Evolutionary conservation across 2,113 vertebrate genomes (phyloP).

Genomic region (Lanius ludovicianus): DNA sequence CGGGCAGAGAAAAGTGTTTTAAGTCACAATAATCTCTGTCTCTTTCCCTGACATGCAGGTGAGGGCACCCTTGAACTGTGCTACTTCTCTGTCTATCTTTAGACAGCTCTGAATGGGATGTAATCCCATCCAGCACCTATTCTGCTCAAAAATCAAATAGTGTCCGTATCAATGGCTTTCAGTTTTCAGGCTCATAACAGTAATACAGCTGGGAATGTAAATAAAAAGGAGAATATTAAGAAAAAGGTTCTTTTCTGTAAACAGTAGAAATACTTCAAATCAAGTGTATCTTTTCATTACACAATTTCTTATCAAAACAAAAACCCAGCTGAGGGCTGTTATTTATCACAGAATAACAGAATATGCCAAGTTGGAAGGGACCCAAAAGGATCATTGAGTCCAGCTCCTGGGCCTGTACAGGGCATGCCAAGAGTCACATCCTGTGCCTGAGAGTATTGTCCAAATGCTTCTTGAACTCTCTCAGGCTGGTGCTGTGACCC

Average conservation of each 20-base stretch:
- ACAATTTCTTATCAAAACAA: background rate
- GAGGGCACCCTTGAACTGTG: conserved; percentile 63
- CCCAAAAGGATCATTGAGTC: background rate
- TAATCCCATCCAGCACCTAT: background rate
- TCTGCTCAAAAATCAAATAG: background rate
- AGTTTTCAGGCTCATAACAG: background rate
- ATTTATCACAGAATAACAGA: background rate
- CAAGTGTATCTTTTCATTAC: background rate
- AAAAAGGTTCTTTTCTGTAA: conserved; percentile 2
- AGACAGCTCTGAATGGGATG: background rate
- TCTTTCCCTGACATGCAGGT: conserved; percentile 41
- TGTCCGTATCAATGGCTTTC: background rate
- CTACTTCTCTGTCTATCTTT: conserved; percentile 34
- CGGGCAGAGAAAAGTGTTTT: background rate
- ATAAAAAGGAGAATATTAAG: conserved; percentile 15
- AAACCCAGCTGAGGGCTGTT: background rate
- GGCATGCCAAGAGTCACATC: background rate
- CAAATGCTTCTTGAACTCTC: background rate
- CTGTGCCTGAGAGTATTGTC: background rate
- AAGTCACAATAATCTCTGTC: background rate
- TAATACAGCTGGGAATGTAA: background rate
- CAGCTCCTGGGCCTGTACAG: background rate
- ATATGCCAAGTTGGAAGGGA: background rate
- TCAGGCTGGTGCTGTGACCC: background rate
- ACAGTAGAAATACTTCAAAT: background rate